phyloP scores from a whole-genome alignment of 2,888 invertebrate genomes.

The Gnatocerus cornutus region DNA sequence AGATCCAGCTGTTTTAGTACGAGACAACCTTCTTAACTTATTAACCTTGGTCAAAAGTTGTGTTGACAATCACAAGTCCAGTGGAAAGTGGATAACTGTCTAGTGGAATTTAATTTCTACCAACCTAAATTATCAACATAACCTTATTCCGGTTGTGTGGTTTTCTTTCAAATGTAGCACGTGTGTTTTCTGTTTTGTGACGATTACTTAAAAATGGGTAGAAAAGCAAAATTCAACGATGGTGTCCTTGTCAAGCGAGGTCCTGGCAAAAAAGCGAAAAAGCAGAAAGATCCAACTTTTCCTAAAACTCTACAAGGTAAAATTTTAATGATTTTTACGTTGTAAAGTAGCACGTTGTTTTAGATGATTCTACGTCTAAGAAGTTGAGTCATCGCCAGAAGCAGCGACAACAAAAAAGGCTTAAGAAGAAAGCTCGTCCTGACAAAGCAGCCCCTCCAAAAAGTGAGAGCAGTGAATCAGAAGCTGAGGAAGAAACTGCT shows the following conservation, averaged over 20 bases:
- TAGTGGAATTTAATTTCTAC: not conserved
- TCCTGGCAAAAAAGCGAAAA: conserved; percentile 89
- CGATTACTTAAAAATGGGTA: conserved; percentile 79
- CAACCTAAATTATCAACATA: conserved; percentile 8
- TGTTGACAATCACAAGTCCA: too few relatives aligned
- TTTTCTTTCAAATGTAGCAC: conserved; percentile 27
- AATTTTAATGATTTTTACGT: not conserved
- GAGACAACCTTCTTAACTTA: too few relatives aligned
- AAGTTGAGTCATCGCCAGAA: conserved; percentile 74
- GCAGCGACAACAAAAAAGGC: conserved; percentile 71
- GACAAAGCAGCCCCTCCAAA: not conserved
- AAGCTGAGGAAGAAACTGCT: conserved; percentile 2
- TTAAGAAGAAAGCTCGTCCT: conserved; percentile 71
- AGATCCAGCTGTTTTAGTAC: too few relatives aligned
- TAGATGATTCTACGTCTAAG: conserved; percentile 71
- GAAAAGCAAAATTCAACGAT: conserved; percentile 87
- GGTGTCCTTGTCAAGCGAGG: conserved; percentile 83
- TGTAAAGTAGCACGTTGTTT: conserved; percentile 1
- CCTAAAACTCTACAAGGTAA: conserved; percentile 74
- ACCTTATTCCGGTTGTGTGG: conserved; percentile 20
- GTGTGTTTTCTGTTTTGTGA: conserved; percentile 8
- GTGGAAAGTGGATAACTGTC: too few relatives aligned
- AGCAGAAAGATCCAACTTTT: conserved; percentile 87
- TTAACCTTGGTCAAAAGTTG: too few relatives aligned
- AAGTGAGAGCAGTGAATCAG: conserved; percentile 5